These are phyloP conservation scores for Zosterops borbonicus DNA, from an alignment of 2,113 vertebrate genomes.

Conservation along the genomic window DNA sequence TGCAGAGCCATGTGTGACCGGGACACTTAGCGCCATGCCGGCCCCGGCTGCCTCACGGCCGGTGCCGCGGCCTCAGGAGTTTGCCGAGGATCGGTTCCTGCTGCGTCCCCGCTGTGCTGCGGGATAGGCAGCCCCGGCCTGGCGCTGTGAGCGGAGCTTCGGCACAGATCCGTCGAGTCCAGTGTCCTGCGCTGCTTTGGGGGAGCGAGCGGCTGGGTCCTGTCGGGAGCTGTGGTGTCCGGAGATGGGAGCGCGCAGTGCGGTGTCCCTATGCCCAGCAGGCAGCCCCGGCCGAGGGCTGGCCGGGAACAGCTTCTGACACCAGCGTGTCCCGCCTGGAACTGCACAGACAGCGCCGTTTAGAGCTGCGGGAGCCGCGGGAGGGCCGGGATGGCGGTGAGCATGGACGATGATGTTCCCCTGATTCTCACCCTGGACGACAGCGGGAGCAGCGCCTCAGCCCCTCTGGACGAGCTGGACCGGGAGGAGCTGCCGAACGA, in stretches of 20 bases:
- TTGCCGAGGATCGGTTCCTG: neutral
- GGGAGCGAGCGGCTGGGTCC: no score
- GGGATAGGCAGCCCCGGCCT: neutral
- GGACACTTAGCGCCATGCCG: neutral
- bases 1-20: neutral
- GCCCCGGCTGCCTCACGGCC: neutral
- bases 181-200: fast-evolving
- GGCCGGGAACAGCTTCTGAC: neutral
- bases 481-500: conserved; percentile 75
- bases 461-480: conserved; percentile 70
- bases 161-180: fast-evolving
- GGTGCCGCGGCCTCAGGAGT: neutral
- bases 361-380: neutral
- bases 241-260: neutral
- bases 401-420: conserved; percentile 88
- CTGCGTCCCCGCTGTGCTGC: fast-evolving
- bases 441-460: conserved; percentile 67
- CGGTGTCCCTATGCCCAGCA: neutral
- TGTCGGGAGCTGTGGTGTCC: neutral
- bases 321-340: neutral
- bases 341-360: neutral
- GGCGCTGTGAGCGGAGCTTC: neutral
- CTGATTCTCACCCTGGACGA: conserved; percentile 94
- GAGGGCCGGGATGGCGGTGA: conserved; percentile 71
- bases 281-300: conserved; percentile 13